A percentile compares a stretch with the other conserved stretches of the same genome.
These are phyloP conservation scores for Argya squamiceps DNA, from an alignment of 2,797 vertebrate genomes.

Conservation along the genomic window DNA sequence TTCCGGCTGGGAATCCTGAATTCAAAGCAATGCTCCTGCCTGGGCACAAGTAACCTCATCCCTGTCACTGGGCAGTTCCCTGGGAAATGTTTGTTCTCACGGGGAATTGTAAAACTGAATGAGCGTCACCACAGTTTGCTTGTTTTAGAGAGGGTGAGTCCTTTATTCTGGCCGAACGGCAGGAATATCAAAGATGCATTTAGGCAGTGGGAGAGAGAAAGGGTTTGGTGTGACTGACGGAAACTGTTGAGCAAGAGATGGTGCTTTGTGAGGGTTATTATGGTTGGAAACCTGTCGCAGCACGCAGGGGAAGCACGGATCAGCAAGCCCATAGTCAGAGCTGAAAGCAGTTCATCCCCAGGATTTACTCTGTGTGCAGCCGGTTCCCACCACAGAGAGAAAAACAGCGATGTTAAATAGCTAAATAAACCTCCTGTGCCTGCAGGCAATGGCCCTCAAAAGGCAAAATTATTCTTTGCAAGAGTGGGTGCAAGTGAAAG, in stretches of 20 bases:
- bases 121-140: neutral
- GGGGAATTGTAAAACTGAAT: neutral
- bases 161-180: neutral
- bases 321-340: conserved; percentile 23
- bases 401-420: neutral
- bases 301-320: conserved; percentile 32
- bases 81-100: neutral
- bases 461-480: neutral
- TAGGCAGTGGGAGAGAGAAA: neutral
- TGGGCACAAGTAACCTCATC: neutral
- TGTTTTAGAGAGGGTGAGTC: neutral
- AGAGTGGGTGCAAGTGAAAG: neutral
- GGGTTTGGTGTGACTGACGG: neutral
- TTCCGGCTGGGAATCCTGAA: neutral
- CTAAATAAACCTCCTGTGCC: conserved; percentile 43
- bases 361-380: neutral
- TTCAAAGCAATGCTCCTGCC: neutral
- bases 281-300: conserved; percentile 19
- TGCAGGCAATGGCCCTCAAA: neutral
- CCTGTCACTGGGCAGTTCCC: rapidly evolving
- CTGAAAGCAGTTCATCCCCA: neutral
- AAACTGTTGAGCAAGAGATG: conserved; percentile 36
- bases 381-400: neutral
- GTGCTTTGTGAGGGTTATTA: neutral
- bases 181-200: conserved; percentile 6